Percentiles rank a stretch among this genome's conserved stretches.
Conservation (phyloP, 1,140 invertebrate species). For the Cotesia chilonis region DNA sequence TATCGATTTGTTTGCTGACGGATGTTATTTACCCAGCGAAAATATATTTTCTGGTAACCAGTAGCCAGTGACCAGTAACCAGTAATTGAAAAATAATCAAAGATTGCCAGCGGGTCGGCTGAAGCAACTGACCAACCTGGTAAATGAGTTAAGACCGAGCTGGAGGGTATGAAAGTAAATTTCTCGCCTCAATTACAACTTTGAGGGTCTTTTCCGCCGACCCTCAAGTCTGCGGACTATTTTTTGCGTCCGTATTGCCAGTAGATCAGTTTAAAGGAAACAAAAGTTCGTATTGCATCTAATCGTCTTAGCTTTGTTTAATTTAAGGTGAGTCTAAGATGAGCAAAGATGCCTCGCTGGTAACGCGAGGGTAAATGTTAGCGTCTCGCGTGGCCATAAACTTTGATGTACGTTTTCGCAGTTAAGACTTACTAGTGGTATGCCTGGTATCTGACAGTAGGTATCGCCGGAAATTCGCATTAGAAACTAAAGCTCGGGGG, state of each 20-base stretch:
- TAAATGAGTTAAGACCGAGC: constrained; percentile 31
- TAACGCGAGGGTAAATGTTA: constrained; percentile 15
- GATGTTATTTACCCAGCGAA: no score
- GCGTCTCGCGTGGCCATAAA: constrained; percentile 47
- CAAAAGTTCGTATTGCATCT: constrained; percentile 46
- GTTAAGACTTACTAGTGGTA: constrained; percentile 25
- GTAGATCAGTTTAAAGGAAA: neutral
- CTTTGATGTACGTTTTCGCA: constrained; percentile 57
- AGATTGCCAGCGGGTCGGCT: constrained; percentile 18
- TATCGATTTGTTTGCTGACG: no score
- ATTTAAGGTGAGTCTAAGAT: neutral
- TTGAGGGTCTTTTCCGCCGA: neutral
- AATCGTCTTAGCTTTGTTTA: constrained; percentile 37
- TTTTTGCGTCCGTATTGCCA: neutral
- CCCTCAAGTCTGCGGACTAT: neutral
- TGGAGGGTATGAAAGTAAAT: constrained; percentile 12
- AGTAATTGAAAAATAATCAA: constrained; percentile 12
- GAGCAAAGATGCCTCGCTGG: neutral
- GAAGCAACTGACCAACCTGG: constrained; percentile 29
- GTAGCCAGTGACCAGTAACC: no score
- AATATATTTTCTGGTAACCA: no score
- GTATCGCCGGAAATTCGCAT: constrained; percentile 49
- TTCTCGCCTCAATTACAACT: constrained; percentile 24
- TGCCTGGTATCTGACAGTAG: constrained; percentile 28
- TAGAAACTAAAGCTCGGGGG: constrained; percentile 55